Base-by-base conservation (phyloP, 2,888 invertebrate genomes). In the Epinotia demarniana region DNA sequence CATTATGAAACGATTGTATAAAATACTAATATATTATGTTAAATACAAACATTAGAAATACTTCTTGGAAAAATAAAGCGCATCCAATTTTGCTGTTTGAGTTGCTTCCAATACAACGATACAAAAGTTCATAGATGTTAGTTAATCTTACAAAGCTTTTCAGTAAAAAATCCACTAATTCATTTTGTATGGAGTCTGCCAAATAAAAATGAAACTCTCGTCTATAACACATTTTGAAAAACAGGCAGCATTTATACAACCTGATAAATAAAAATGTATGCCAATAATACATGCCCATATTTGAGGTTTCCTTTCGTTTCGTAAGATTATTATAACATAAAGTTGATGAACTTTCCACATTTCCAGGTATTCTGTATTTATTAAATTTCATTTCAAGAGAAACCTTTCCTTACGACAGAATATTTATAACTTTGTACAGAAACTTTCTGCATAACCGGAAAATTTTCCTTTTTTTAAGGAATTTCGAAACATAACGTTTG, bases 401-500 rank as follows among this genome's bases (percentile, higher is more conserved):
- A 67, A 60, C 18, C 33, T 72, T 67, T n/a, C 66, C 18, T 19
- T 18, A 73, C 53, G n/a, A 13, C 11, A 64, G 46, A 16, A 13
- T 23, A 4, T 58, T 58, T 43, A 43, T 43, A 43, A 68, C 58
- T 68, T 58, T n/a, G 19, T 43, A 16, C 18, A 3, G 12, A 13
- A 64, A 57, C 55, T 57, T 67, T 16, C 9, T 68, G 43, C 39
- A 58, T 68, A 58, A 68, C 43, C 43, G 68, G 19, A 43, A 11
- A 39, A 19, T 16, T 57, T 57, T 18, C 2, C 2, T 2, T 18
- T 71, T 64, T 57, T 57, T 12, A 57, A 23, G 11, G 5, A 27
- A 33, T 69, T 55, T 57, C 33, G 19, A 62, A 63, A 70, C 60
- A 57, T 66, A 33, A 75, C 73, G 73, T 79, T 80, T 77, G 73